phyloP scores from a whole-genome alignment of 2,888 invertebrate genomes.

The Rugalucina vietnamica region DNA sequence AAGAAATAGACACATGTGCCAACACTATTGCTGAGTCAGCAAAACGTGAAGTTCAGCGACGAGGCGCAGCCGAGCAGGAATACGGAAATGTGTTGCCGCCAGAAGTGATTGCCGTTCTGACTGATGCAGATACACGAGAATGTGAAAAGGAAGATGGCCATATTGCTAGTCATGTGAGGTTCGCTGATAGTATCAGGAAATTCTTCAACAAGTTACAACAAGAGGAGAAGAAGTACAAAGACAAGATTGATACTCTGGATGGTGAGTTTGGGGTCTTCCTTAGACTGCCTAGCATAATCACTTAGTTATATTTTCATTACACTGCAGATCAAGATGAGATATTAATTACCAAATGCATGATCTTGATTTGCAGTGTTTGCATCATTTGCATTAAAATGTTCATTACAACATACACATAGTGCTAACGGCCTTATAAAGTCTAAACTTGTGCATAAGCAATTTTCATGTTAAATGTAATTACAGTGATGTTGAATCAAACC shows the following conservation, averaged over 20 bases:
- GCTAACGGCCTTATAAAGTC: too few species aligned
- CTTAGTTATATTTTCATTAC: too few species aligned
- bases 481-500: too few species aligned
- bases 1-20: constrained; percentile 70
- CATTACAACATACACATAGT: too few species aligned
- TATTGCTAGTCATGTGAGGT: constrained; percentile 74
- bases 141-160: constrained; percentile 75
- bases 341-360: too few species aligned
- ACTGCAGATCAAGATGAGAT: too few species aligned
- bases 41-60: constrained; percentile 78
- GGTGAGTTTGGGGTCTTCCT: constrained; percentile 65
- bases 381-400: too few species aligned
- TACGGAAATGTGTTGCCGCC: constrained; percentile 76
- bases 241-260: constrained; percentile 63
- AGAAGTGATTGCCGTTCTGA: constrained; percentile 78
- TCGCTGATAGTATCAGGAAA: constrained; percentile 75
- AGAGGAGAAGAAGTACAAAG: constrained; percentile 79
- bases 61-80: constrained; percentile 79
- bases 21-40: constrained; percentile 73
- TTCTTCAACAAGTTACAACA: constrained; percentile 78
- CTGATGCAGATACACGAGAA: constrained; percentile 75
- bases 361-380: too few species aligned
- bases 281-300: too few species aligned
- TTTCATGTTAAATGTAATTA: too few species aligned
- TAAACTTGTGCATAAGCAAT: too few species aligned